Base-by-base conservation (phyloP, 2,797 vertebrate species). In the Cirrhinus mrigala region DNA sequence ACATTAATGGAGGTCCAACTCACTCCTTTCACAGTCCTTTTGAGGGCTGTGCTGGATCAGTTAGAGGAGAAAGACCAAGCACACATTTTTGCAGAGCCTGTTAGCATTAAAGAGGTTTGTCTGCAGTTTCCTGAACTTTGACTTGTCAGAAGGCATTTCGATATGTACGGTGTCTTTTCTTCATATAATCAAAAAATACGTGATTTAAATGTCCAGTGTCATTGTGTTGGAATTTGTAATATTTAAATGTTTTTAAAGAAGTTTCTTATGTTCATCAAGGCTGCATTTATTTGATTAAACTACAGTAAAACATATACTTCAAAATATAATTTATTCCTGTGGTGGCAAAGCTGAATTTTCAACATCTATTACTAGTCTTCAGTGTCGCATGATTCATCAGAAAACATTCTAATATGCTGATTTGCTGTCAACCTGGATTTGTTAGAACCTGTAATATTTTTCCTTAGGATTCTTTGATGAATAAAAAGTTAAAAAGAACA, bases 41-140 rank as follows among this genome's bases (percentile, higher is more conserved):
- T 99, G 64, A 92, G 96, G 82, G 95, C 96, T 0, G 95, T 99
- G 27, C 92, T 99, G 92, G 97, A 98, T 85, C 98, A 99, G 90
- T 94, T 99, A 40, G 97, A 99, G 89, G 94, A 97, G 14, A 98
- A 98, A 92, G 98, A 99, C 94, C 96, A 97, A 70, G 97, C 98
- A 50, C 94, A 93, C 86, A 98, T 99, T 91, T 99, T 99, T 89
- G 93, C 97, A 81, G 97, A 99, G 90, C 98, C 98, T 0, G 98
- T 99, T 50, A 97, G 97, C 92, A 91, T 98, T 87, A 96, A 89
- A 87, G 97, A 99, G 98, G 98, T 99, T 78, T 88, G 88, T 85
- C 52, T 85, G 15, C 48, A 60, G 16, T n/a, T 76, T 37, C 70
- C 33, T 78, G 37, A 76, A 56, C 50, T 56, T 78, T 62, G 15